A percentile compares a stretch with the other conserved stretches of the same genome.
Conservation (phyloP, 1,140 invertebrate species). For the Penaeus indicus region DNA sequence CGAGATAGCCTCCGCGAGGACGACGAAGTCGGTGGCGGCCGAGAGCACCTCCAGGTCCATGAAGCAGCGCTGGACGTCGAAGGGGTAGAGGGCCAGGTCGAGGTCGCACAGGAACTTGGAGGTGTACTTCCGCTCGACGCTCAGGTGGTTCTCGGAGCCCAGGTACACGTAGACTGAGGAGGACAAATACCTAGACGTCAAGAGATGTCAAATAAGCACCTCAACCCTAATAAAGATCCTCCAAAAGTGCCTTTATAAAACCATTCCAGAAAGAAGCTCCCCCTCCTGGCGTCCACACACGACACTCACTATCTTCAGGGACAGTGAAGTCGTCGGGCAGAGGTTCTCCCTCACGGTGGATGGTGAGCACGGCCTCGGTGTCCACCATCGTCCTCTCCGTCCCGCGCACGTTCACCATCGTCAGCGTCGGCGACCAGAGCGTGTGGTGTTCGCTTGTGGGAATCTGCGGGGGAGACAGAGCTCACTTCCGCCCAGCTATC, state of each 20-base stretch:
- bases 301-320: slow-evolving; percentile 42
- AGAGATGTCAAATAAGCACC: no score
- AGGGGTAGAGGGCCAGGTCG: slow-evolving; percentile 53
- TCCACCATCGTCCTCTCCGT: slow-evolving; percentile 52
- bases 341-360: slow-evolving; percentile 38
- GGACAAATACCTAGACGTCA: neutral
- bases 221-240: no score
- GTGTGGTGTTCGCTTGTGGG: slow-evolving; percentile 34
- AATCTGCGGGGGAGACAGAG: slow-evolving; percentile 20
- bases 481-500: no score
- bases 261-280: neutral
- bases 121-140: slow-evolving; percentile 54
- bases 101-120: slow-evolving; percentile 53
- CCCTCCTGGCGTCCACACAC: no score
- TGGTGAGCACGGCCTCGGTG: slow-evolving; percentile 37
- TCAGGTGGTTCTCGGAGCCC: slow-evolving; percentile 48
- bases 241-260: no score
- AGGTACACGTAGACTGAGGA: slow-evolving; percentile 45
- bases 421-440: slow-evolving; percentile 43
- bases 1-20: slow-evolving; percentile 8
- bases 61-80: slow-evolving; percentile 49
- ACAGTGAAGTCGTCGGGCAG: slow-evolving; percentile 37
- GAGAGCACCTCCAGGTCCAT: slow-evolving; percentile 50
- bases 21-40: slow-evolving; percentile 53
- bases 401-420: slow-evolving; percentile 48